Percentiles rank a stretch among this genome's conserved stretches.
phyloP scores from a whole-genome alignment of 1,140 invertebrate species.

The Brachionus plicatilis region DNA sequence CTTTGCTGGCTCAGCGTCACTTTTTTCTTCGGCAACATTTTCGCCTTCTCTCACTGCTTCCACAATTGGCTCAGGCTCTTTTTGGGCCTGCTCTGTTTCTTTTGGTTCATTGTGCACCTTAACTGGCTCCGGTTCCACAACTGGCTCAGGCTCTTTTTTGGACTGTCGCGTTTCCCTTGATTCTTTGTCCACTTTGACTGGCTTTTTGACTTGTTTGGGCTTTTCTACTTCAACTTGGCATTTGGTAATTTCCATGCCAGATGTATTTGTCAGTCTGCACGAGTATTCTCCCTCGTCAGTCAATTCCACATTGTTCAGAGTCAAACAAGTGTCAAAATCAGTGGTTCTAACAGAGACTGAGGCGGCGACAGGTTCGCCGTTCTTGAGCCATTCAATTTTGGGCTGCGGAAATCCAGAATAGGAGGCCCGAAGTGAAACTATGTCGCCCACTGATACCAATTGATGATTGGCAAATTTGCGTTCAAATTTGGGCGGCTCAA shows the following conservation, averaged over 20 bases:
- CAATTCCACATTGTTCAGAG: not conserved
- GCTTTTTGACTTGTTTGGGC: slow-evolving; percentile 37
- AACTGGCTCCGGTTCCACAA: not conserved
- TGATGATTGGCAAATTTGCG: not conserved
- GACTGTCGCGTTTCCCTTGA: not conserved
- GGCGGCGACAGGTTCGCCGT: not conserved
- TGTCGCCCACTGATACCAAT: slow-evolving; percentile 3
- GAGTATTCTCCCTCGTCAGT: slow-evolving; percentile 34
- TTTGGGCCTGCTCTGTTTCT: not conserved
- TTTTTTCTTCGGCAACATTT: not conserved
- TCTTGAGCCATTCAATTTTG: slow-evolving; percentile 27
- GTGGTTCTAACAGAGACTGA: not conserved
- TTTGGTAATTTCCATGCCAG: slow-evolving; percentile 33
- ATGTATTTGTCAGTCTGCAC: slow-evolving; percentile 1
- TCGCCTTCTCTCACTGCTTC: not conserved
- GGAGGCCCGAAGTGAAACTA: not conserved
- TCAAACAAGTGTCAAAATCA: slow-evolving; percentile 28
- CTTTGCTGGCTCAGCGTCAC: not conserved
- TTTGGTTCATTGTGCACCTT: not conserved
- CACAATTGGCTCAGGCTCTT: not conserved
- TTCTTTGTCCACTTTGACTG: not conserved
- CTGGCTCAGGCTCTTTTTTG: not conserved
- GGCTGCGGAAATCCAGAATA: slow-evolving; percentile 1
- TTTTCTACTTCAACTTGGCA: slow-evolving; percentile 39
- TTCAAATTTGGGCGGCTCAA: slow-evolving; percentile 12